Conservation (phyloP, 2,888 invertebrate species). For the Trachelus iudaicus region DNA sequence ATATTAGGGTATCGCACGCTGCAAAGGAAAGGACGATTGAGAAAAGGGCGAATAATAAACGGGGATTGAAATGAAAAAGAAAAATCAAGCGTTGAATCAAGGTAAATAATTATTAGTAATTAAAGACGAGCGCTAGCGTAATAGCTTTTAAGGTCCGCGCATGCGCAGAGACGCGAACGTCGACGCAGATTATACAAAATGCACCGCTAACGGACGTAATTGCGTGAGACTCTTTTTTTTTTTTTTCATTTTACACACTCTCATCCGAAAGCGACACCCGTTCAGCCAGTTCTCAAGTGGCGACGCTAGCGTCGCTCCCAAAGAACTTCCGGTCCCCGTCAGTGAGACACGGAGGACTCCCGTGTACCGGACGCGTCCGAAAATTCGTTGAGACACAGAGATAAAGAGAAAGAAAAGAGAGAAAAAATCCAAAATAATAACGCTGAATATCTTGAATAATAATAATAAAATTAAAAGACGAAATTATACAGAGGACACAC, state of each 20-base stretch:
- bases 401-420: neutral
- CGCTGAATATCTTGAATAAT: slow-evolving; percentile 6
- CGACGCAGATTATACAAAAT: neutral
- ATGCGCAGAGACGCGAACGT: slow-evolving; percentile 14
- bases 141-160: slow-evolving; percentile 28
- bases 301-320: slow-evolving; percentile 10
- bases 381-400: slow-evolving; percentile 14
- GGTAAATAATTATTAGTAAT: slow-evolving; percentile 29
- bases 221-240: neutral
- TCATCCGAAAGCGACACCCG: slow-evolving; percentile 2
- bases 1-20: neutral
- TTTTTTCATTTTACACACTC: neutral
- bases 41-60: neutral
- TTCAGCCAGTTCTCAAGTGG: neutral
- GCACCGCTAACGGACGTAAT: slow-evolving; percentile 5
- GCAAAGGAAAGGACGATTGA: neutral
- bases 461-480: neutral
- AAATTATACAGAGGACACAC: neutral
- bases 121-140: slow-evolving; percentile 22
- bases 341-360: slow-evolving; percentile 14
- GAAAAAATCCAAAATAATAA: slow-evolving; percentile 12
- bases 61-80: slow-evolving; percentile 8
- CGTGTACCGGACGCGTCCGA: slow-evolving; percentile 17
- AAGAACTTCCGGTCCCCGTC: slow-evolving; percentile 18
- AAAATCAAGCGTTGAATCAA: slow-evolving; percentile 22